phyloP scores from a whole-genome alignment of 2,797 vertebrate genomes.

The Sarcoramphus papa region DNA sequence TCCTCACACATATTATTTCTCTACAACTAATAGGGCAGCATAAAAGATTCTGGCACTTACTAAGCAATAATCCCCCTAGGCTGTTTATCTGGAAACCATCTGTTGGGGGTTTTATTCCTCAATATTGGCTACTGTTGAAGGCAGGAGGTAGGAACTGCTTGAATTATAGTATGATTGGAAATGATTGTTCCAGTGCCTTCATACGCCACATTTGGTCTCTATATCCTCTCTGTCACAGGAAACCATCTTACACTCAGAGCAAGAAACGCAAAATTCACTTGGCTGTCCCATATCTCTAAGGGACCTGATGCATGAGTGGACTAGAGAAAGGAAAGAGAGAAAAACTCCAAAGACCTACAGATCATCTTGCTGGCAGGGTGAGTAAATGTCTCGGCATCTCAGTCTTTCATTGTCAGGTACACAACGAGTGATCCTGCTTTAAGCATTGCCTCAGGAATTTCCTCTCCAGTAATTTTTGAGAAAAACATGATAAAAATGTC shows the following conservation, averaged over 20 bases:
- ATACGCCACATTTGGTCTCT: background rate
- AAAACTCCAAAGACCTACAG: background rate
- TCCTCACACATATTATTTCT: background rate
- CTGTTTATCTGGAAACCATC: background rate
- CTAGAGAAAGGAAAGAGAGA: slow-evolving; percentile 14
- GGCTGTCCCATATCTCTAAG: background rate
- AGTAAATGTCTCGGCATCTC: background rate
- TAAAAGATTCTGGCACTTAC: background rate
- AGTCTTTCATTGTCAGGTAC: background rate
- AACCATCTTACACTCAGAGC: background rate
- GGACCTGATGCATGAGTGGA: slow-evolving; percentile 35
- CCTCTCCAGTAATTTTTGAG: background rate
- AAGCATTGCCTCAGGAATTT: background rate
- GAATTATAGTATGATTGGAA: background rate
- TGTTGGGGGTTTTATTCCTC: background rate
- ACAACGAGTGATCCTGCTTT: background rate
- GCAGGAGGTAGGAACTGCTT: background rate
- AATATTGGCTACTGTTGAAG: background rate
- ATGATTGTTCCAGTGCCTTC: background rate
- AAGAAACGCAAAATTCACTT: background rate
- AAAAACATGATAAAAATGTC: background rate
- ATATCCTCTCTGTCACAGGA: slow-evolving; percentile 7
- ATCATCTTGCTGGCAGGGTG: slow-evolving; percentile 16
- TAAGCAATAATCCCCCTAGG: background rate
- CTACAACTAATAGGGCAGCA: fast-evolving